These are phyloP conservation scores for Drosophila formosana DNA, from an alignment of 2,888 invertebrate genomes.

Conservation along the genomic window DNA sequence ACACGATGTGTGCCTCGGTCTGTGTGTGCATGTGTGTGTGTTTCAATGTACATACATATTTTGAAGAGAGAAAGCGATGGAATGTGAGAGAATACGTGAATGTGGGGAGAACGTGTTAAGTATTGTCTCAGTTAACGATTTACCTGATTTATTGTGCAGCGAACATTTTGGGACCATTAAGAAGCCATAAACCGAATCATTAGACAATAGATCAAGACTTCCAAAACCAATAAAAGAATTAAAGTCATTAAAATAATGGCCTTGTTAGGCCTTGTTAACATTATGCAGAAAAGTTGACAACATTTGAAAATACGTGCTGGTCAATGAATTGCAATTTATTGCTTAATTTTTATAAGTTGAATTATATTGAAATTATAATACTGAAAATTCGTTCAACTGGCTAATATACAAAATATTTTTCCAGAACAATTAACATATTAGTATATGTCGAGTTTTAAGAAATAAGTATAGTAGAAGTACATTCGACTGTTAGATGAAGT, in stretches of 20 bases:
- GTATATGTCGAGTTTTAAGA: no score
- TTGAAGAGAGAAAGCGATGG: not conserved
- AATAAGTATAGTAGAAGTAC: no score
- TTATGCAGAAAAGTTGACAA: not conserved
- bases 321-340: not conserved
- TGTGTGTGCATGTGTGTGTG: not conserved
- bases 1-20: constrained; percentile 29
- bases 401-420: not conserved
- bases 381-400: not conserved
- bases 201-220: constrained; percentile 38
- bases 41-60: not conserved
- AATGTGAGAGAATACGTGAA: not conserved
- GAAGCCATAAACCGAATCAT: constrained; percentile 59
- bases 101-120: constrained; percentile 59
- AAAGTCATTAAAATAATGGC: constrained; percentile 39
- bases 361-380: not conserved
- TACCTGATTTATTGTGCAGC: constrained; percentile 64
- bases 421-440: no score
- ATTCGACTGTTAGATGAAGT: no score
- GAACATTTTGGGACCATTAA: constrained; percentile 58
- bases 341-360: not conserved
- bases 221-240: constrained; percentile 43
- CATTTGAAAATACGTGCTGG: not conserved
- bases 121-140: constrained; percentile 52
- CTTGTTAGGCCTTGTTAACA: not conserved